A percentile compares a stretch with the other conserved stretches of the same genome.
phyloP scores from a whole-genome alignment of 1,140 invertebrate species.

The Leguminivora glycinivorella region DNA sequence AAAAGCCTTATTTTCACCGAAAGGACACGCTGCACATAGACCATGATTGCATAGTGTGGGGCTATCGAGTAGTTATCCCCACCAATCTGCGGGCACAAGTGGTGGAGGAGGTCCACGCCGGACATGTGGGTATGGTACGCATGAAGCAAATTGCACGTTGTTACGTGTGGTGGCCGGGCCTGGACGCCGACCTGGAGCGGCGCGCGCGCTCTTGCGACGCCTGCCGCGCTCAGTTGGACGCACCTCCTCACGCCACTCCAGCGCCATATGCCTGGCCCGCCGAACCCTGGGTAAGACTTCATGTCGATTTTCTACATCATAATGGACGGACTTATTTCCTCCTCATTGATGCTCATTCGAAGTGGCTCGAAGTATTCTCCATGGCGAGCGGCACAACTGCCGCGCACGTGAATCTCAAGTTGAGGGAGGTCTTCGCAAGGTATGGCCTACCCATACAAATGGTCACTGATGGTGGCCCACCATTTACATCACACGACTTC shows the following conservation, averaged over 20 bases:
- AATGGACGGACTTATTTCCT: background rate
- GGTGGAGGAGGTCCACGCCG: slow-evolving; percentile 66
- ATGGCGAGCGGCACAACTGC: background rate
- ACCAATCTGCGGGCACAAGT: slow-evolving; percentile 48
- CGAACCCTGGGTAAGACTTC: background rate
- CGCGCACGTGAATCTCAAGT: background rate
- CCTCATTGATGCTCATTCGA: background rate
- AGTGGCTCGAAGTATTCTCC: background rate
- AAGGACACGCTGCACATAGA: slow-evolving; percentile 35
- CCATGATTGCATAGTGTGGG: slow-evolving; percentile 37
- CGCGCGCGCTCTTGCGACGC: background rate
- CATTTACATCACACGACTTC: background rate
- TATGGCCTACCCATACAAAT: background rate
- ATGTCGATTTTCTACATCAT: background rate
- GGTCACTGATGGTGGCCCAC: background rate
- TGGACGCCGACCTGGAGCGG: slow-evolving; percentile 69
- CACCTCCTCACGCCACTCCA: background rate
- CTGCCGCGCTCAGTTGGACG: background rate
- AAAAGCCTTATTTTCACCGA: slow-evolving; percentile 35
- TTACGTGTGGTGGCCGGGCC: slow-evolving; percentile 73
- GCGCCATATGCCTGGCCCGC: background rate
- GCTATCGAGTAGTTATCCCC: slow-evolving; percentile 53
- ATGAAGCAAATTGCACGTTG: slow-evolving; percentile 77
- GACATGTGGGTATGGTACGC: slow-evolving; percentile 71
- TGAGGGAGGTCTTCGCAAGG: background rate